phyloP scores from a whole-genome alignment of 2,888 invertebrate species.

The Megaustenia siamemsis region DNA sequence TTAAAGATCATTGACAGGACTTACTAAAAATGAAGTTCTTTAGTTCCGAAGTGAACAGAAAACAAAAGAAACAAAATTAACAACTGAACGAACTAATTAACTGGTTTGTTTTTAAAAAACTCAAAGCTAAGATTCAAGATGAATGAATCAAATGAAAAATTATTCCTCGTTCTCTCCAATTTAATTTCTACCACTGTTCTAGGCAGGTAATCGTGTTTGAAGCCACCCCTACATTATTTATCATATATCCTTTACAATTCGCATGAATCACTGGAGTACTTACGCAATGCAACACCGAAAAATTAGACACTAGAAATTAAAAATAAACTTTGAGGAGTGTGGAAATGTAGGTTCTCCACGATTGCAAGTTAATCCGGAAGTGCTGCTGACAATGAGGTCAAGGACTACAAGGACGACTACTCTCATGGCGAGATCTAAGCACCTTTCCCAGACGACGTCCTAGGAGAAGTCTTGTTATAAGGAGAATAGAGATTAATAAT shows the following conservation, averaged over 20 bases:
- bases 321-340: not conserved
- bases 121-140: no score
- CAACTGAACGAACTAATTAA: no score
- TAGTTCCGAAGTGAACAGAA: no score
- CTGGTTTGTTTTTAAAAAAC: no score
- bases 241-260: not conserved
- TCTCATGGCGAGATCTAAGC: not conserved
- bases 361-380: constrained; percentile 25
- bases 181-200: not conserved
- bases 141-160: no score
- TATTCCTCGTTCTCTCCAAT: not conserved
- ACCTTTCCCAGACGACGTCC: no score
- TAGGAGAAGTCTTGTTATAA: no score
- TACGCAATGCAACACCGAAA: constrained; percentile 18
- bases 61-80: no score
- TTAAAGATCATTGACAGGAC: no score
- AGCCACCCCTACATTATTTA: not conserved
- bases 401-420: constrained; percentile 20
- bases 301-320: no score
- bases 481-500: not conserved
- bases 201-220: not conserved
- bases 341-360: not conserved
- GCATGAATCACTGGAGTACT: constrained; percentile 9
- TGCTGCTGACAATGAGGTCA: not conserved
- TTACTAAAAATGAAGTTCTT: no score